These are phyloP conservation scores for Gymnocypris eckloni DNA, from an alignment of 2,797 vertebrate genomes.

Conservation along the genomic window DNA sequence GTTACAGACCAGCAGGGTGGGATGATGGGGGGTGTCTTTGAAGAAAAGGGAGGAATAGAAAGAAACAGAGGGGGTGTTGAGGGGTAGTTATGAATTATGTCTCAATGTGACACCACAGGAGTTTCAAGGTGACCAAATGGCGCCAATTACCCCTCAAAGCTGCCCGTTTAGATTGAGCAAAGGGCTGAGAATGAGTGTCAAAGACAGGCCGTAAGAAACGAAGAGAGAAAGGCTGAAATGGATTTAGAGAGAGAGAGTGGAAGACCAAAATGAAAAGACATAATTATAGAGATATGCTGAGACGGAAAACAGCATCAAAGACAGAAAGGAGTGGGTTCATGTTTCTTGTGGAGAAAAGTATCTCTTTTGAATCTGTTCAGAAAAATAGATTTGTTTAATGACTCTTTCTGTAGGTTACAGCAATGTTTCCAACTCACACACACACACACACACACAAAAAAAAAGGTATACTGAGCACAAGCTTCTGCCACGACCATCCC, in stretches of 20 bases:
- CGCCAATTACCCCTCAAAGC: slow-evolving; percentile 73
- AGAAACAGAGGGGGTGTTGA: slow-evolving; percentile 39
- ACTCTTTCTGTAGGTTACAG: neutral
- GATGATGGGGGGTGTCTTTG: slow-evolving; percentile 70
- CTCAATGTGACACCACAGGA: slow-evolving; percentile 77
- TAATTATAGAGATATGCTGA: neutral
- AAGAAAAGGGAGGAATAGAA: slow-evolving; percentile 64
- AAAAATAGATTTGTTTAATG: neutral
- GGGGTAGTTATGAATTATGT: slow-evolving; percentile 74
- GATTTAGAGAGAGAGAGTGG: neutral
- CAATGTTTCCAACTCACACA: neutral
- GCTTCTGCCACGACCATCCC: too few species aligned
- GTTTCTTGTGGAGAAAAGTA: slow-evolving; percentile 8
- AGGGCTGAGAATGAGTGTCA: slow-evolving; percentile 62
- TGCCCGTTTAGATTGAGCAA: slow-evolving; percentile 58
- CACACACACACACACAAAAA: too few species aligned
- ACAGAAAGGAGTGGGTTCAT: slow-evolving; percentile 28
- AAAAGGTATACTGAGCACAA: too few species aligned
- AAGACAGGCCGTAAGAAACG: slow-evolving; percentile 56
- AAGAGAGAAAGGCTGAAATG: slow-evolving; percentile 31
- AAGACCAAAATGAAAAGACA: neutral
- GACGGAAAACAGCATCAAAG: slow-evolving; percentile 51
- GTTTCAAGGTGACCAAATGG: slow-evolving; percentile 73
- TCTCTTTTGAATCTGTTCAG: neutral
- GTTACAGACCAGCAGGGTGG: slow-evolving; percentile 17